Evolutionary conservation across 2,797 vertebrate genomes (phyloP).

Genomic region (Centropyge bicolor): DNA sequence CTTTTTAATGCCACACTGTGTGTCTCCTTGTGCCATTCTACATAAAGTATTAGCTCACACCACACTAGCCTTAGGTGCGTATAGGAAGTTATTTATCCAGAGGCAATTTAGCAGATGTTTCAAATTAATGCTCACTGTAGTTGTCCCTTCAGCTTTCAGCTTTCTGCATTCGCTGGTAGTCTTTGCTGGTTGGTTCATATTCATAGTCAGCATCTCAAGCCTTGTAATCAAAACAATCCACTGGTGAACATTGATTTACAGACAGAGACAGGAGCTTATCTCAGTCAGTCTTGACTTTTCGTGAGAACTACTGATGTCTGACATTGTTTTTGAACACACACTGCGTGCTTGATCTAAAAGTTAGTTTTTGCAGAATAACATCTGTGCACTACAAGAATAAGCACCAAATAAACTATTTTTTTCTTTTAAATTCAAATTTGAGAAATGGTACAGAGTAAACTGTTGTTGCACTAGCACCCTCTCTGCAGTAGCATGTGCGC

Average conservation of each 20-base stretch:
- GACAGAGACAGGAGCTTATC: not conserved
- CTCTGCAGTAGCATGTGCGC: slow-evolving; percentile 9
- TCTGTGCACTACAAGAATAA: not conserved
- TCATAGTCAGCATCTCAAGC: not conserved
- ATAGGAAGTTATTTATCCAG: not conserved
- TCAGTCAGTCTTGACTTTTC: not conserved
- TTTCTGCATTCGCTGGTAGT: not conserved
- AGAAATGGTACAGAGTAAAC: not conserved
- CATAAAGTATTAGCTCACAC: not conserved
- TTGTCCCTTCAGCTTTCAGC: not conserved
- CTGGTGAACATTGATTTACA: not conserved
- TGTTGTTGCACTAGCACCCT: slow-evolving; percentile 2
- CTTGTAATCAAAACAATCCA: not conserved
- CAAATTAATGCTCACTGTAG: not conserved
- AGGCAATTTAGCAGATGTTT: not conserved
- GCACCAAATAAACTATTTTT: not conserved
- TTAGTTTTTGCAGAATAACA: not conserved
- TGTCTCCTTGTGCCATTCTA: slow-evolving; percentile 27
- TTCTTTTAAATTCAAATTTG: not conserved
- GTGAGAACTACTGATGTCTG: not conserved
- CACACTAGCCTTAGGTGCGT: not conserved
- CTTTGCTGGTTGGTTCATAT: not conserved
- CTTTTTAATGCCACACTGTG: slow-evolving; percentile 16
- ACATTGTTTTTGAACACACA: not conserved
- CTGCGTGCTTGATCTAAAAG: not conserved